These are phyloP conservation scores for Nebria salina DNA, from an alignment of 2,888 invertebrate species.

Conservation along the genomic window DNA sequence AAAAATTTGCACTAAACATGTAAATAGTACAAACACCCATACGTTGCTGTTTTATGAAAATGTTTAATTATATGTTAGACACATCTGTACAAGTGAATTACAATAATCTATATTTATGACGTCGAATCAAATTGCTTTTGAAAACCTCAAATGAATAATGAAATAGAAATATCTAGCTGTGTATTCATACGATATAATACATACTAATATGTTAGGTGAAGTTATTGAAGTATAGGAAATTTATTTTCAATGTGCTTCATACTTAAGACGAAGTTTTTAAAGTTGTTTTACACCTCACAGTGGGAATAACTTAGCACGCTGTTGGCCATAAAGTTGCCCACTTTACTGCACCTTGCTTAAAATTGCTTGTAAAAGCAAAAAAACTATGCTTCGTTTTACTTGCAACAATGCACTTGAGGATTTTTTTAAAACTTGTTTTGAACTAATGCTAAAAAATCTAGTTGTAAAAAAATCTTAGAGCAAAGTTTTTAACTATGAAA, in stretches of 20 bases:
- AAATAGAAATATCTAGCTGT: too few species aligned
- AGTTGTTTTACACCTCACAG: slow-evolving; percentile 9
- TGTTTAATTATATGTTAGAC: too few species aligned
- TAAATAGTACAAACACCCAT: too few species aligned
- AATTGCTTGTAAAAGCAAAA: slow-evolving; percentile 13
- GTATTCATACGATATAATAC: background rate
- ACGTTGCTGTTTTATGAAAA: too few species aligned
- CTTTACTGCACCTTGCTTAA: slow-evolving; percentile 11
- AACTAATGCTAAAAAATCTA: background rate
- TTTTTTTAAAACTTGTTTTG: slow-evolving; percentile 3
- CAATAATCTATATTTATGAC: too few species aligned
- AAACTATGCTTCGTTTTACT: slow-evolving; percentile 6
- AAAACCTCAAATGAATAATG: too few species aligned
- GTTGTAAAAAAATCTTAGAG: background rate
- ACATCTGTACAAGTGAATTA: too few species aligned
- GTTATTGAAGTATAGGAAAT: background rate
- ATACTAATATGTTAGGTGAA: background rate
- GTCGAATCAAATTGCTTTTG: too few species aligned
- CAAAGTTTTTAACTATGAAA: background rate
- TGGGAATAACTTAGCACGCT: slow-evolving; percentile 2
- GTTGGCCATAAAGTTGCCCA: slow-evolving; percentile 7
- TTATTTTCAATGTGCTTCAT: background rate
- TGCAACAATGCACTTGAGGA: slow-evolving; percentile 18
- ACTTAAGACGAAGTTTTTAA: background rate
- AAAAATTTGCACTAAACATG: too few species aligned